Evolutionary conservation across 2,888 invertebrate species (phyloP), one percentile per base, ranked within the genome.

Genomic region (Zygaena filipendulae): DNA sequence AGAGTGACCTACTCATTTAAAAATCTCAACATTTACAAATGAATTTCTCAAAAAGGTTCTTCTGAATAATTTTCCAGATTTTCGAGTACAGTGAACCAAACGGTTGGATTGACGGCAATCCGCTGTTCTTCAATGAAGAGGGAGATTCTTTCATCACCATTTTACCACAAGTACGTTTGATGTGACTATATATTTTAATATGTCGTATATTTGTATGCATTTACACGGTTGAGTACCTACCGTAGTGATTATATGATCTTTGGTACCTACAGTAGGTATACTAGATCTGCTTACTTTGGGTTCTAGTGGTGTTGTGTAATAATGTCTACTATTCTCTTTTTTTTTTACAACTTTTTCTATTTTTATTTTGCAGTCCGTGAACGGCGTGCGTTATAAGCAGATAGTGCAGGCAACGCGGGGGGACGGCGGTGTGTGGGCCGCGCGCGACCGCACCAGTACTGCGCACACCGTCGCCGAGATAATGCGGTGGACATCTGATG

Each of bases 71-170:
- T 25, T 71, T 68, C 34, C 58, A 84, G 84, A 68, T 83, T 28
- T 82, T 59, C 46, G 46, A 47, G 9, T 74, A 80, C 45, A 48
- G 50, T 2, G 75, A 81, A 45, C 43, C 67, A 7, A 67, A 82
- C 2, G 92, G 92, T 8, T 92, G 92, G 92, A 83, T 92, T n/a
- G 91, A 92, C 51, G 90, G 90, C 51, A 84, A 85, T 14, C 81
- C 90, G 0, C 85, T 92, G 1, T 62, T 84, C 22, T 90, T 88
- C 51, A 88, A 87, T 38, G 68, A 77, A 13, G 82, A 85, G 39
- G 91, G 91, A 16, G 82, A 80, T 5, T 71, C 86, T 22, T 85
- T 92, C 48, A 80, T 91, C 26, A 72, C 91, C n/a, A 86, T 92
- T 38, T 59, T 90, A 36, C 91, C 92, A 7, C 85, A 87, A 46